These are phyloP conservation scores for Tonatia bakeri DNA, from an alignment of 2,113 vertebrate genomes.

Conservation along the genomic window DNA sequence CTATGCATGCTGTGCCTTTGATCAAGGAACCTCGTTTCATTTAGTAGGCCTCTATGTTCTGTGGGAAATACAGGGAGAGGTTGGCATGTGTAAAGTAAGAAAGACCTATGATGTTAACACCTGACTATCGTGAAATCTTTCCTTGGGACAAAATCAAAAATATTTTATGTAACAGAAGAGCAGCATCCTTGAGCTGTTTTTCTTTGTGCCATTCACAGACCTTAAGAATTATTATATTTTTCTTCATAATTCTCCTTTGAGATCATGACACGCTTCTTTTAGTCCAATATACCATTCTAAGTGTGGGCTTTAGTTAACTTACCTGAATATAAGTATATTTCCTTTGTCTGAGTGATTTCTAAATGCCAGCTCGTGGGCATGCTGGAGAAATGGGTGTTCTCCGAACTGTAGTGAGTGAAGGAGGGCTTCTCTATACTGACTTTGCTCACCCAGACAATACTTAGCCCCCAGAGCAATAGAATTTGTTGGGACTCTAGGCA, in stretches of 20 bases:
- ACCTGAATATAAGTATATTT: background rate
- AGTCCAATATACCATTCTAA: background rate
- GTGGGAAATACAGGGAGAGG: background rate
- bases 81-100: background rate
- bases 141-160: constrained; percentile 5
- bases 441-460: background rate
- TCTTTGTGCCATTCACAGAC: background rate
- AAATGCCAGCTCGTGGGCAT: background rate
- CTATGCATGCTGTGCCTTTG: background rate
- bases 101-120: background rate
- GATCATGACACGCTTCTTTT: background rate
- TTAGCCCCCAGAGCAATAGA: background rate
- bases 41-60: background rate
- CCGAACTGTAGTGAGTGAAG: background rate
- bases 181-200: background rate
- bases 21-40: background rate
- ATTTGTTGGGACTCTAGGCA: background rate
- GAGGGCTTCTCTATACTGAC: background rate
- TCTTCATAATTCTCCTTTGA: constrained; percentile 20
- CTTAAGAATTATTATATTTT: constrained; percentile 25
- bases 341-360: background rate
- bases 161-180: constrained; percentile 11
- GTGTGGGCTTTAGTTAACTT: background rate
- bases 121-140: constrained; percentile 32
- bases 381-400: background rate